Base-by-base conservation (phyloP, 2,888 invertebrate genomes). In the Ormia ochracea region DNA sequence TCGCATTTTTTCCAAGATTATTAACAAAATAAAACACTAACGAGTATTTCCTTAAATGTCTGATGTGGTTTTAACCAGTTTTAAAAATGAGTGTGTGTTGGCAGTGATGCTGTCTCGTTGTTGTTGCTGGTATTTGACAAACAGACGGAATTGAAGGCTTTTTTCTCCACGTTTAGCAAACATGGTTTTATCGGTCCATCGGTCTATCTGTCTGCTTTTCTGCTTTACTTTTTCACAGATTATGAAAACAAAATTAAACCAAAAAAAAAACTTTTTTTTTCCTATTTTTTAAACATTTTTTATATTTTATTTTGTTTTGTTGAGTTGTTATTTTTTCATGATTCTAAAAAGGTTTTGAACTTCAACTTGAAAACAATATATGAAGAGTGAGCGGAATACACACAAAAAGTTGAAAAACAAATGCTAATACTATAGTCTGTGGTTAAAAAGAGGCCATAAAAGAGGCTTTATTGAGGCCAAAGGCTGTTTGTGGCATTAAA, bases 301-400 rank as follows among this genome's bases (percentile, higher is more conserved):
- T 14, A 50, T 26, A 7, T 33, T 19, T 36, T 72, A 43, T 73
- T 58, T 58, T 23, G 5, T 23, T 52, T 59, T 59, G 19, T 70
- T 68, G 14, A 36, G 33, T 48, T 73, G 61, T 56, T 73, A 56
- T 41, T 73, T 23, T 41, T 66, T 61, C 12, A 48, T 58, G 69
- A 58, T 73, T 58, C 45, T 50, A 14, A 4, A 72, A 28, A 56
- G 70, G 54, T 66, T 75, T 79, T 79, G 79, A 79, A 79, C 79
- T 79, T 79, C 52, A 79, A 79, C 79, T 79, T 79, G 79, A 79
- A 79, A 74, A 69, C n/a, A 69, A 9, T 17, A 31, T 17, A n/a
- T 21, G 43, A 43, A 31, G 33, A 52, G 26, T 21, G 50, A 28
- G 9, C 21, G 23, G 54, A 23, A 26, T 43, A 41, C 50, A 33